phyloP scores from a whole-genome alignment of 1,140 invertebrate genomes.

The Pachypsylla venusta region DNA sequence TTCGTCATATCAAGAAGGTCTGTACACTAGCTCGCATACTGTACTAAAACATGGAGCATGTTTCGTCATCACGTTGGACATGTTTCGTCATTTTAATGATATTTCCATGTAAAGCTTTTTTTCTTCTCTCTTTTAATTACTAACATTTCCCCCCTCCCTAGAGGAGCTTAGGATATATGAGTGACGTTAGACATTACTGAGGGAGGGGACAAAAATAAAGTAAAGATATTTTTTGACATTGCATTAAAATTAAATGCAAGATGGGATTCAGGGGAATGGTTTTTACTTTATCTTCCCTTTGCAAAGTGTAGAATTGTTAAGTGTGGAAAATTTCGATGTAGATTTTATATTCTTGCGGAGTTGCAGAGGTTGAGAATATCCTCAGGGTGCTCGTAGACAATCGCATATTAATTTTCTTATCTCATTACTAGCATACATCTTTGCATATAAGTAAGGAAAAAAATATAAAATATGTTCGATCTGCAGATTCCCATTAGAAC shows the following conservation, averaged over 20 bases:
- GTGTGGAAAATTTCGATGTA: not conserved
- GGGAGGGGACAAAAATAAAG: no score
- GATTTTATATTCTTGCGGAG: no score
- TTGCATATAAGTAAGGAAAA: no score
- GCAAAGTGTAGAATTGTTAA: not conserved
- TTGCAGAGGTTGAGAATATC: no score
- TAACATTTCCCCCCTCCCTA: not conserved
- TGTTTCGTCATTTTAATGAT: constrained; percentile 5
- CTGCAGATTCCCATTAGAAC: no score
- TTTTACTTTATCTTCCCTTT: not conserved
- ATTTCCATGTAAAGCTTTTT: constrained; percentile 2
- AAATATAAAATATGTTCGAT: no score
- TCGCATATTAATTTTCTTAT: no score
- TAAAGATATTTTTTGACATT: not conserved
- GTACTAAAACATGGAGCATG: not conserved
- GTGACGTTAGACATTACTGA: no score
- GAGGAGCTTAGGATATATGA: no score
- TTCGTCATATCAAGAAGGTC: not conserved
- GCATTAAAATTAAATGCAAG: not conserved
- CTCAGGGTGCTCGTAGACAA: no score
- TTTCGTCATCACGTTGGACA: not conserved
- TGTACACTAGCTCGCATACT: not conserved
- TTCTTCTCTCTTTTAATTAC: not conserved
- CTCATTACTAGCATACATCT: no score
- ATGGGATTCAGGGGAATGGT: not conserved